These are phyloP conservation scores for Drosophila basisetae DNA, from an alignment of 2,888 invertebrate genomes.

Conservation along the genomic window DNA sequence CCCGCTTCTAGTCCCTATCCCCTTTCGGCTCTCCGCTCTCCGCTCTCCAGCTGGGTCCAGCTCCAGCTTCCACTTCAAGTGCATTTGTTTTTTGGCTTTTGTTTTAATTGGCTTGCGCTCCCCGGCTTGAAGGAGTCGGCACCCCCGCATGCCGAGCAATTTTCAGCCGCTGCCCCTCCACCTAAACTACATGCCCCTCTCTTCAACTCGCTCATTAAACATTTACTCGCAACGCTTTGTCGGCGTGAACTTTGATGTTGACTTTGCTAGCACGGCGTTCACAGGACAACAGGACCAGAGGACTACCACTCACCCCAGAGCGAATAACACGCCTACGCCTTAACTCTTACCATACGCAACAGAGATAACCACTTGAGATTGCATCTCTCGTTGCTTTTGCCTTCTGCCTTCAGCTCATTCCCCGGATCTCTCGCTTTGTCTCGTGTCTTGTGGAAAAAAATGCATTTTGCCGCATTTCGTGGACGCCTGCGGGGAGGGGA, in stretches of 20 bases:
- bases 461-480: slow-evolving; percentile 76
- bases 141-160: slow-evolving; percentile 24
- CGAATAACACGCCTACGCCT: neutral
- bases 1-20: slow-evolving; percentile 12
- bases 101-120: slow-evolving; percentile 78
- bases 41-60: slow-evolving; percentile 2
- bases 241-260: slow-evolving; percentile 83
- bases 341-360: slow-evolving; percentile 32
- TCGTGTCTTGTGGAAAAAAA: slow-evolving; percentile 71
- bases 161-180: slow-evolving; percentile 29
- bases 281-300: slow-evolving; percentile 35
- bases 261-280: slow-evolving; percentile 54
- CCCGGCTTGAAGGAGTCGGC: slow-evolving; percentile 63
- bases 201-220: slow-evolving; percentile 73
- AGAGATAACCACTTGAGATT: slow-evolving; percentile 82
- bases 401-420: slow-evolving; percentile 15
- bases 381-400: slow-evolving; percentile 60
- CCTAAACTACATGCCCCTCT: slow-evolving; percentile 40
- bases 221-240: slow-evolving; percentile 81
- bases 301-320: neutral
- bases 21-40: neutral
- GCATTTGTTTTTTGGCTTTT: slow-evolving; percentile 81
- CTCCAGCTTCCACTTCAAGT: slow-evolving; percentile 54
- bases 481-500: slow-evolving; percentile 44
- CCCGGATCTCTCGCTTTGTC: slow-evolving; percentile 28